phyloP scores from a whole-genome alignment of 2,113 vertebrate species.

The Hassar affinis region DNA sequence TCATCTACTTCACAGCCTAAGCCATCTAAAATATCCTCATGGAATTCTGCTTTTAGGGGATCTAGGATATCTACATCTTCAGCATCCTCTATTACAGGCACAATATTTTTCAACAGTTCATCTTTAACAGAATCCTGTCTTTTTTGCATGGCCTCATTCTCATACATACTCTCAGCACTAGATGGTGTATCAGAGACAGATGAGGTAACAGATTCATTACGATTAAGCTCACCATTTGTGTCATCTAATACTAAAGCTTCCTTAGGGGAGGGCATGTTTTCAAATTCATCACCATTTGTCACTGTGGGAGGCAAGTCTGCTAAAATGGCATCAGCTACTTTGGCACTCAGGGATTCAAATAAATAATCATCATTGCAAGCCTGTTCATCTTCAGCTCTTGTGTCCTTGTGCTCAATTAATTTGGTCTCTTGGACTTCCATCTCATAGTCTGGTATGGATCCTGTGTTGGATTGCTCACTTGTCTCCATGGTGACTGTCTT shows the following conservation, averaged over 20 bases:
- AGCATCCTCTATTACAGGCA: slow-evolving; percentile 45
- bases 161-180: slow-evolving; percentile 70
- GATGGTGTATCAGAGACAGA: slow-evolving; percentile 71
- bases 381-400: slow-evolving; percentile 52
- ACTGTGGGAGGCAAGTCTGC: slow-evolving; percentile 38
- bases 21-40: slow-evolving; percentile 52
- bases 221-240: slow-evolving; percentile 63
- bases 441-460: slow-evolving; percentile 60
- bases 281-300: slow-evolving; percentile 37
- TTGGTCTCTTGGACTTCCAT: slow-evolving; percentile 60
- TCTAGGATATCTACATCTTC: slow-evolving; percentile 48
- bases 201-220: slow-evolving; percentile 69
- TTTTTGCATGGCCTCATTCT: slow-evolving; percentile 64
- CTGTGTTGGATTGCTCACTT: slow-evolving; percentile 63
- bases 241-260: slow-evolving; percentile 59
- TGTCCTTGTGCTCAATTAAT: slow-evolving; percentile 58
- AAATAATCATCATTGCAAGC: slow-evolving; percentile 48
- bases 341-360: slow-evolving; percentile 45
- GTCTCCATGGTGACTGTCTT: slow-evolving; percentile 76
- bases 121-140: slow-evolving; percentile 57
- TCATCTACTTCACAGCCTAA: slow-evolving; percentile 52
- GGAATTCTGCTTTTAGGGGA: slow-evolving; percentile 37
- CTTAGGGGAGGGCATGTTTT: slow-evolving; percentile 52
- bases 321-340: slow-evolving; percentile 37
- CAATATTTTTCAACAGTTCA: slow-evolving; percentile 44